These are phyloP conservation scores for Harpalus rubripes DNA, from an alignment of 2,888 invertebrate genomes.

Conservation along the genomic window DNA sequence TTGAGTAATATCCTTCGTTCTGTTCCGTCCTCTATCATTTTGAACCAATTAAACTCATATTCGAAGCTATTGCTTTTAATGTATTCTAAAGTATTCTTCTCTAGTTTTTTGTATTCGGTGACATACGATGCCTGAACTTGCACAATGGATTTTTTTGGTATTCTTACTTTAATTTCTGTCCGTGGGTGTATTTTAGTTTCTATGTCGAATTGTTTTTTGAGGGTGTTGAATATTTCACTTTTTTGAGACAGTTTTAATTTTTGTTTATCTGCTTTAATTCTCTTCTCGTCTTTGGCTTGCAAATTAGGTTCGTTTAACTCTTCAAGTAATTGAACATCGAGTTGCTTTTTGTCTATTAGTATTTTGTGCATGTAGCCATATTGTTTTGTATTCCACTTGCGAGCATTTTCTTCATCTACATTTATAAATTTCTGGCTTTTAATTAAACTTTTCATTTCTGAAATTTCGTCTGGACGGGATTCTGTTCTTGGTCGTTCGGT, in stretches of 20 bases:
- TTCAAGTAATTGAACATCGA: conserved; percentile 81
- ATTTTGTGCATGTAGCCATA: conserved; percentile 83
- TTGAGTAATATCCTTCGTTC: conserved; percentile 78
- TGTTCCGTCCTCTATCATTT: conserved; percentile 79
- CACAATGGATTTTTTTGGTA: conserved; percentile 68
- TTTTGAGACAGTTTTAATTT: conserved; percentile 77
- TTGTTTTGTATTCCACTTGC: conserved; percentile 83
- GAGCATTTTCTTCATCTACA: conserved; percentile 75
- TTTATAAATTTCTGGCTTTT: conserved; percentile 73
- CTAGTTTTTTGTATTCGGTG: conserved; percentile 75
- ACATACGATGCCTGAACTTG: conserved; percentile 73
- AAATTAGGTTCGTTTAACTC: conserved; percentile 82
- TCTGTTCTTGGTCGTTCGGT: background rate
- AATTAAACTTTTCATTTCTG: conserved; percentile 61
- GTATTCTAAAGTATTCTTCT: conserved; percentile 74
- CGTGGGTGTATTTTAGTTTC: conserved; percentile 70
- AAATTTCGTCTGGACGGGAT: conserved; percentile 8
- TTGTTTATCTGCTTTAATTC: conserved; percentile 80
- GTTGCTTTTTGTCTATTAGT: conserved; percentile 82
- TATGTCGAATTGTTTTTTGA: conserved; percentile 70
- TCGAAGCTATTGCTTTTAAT: conserved; percentile 76
- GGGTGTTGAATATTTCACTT: conserved; percentile 83
- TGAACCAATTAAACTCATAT: conserved; percentile 77
- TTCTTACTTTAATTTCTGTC: conserved; percentile 50
- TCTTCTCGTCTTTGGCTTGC: conserved; percentile 80